Evolutionary conservation across 2,797 vertebrate species (phyloP).

Genomic region (Natrix natrix): DNA sequence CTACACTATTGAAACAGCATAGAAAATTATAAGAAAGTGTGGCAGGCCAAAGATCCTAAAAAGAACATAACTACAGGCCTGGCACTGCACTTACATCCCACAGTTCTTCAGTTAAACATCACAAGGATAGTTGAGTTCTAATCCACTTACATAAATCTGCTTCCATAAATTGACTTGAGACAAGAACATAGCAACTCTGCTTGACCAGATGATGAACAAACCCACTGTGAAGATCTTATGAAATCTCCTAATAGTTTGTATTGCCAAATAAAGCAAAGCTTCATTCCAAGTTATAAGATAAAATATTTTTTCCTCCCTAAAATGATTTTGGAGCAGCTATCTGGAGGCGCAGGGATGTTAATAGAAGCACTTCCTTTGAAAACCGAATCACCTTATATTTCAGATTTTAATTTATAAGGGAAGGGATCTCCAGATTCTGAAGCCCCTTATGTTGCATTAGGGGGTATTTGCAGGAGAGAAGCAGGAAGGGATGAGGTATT

Average conservation of each 20-base stretch:
- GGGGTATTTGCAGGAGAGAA: background rate
- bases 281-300: background rate
- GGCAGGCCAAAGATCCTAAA: no score
- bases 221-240: background rate
- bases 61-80: no score
- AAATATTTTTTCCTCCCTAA: background rate
- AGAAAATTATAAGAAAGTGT: no score
- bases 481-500: background rate
- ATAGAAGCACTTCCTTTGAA: background rate
- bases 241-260: background rate
- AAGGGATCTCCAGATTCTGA: background rate
- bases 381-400: background rate
- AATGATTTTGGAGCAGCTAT: background rate
- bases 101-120: background rate
- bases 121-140: background rate
- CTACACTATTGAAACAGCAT: no score
- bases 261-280: slow-evolving; percentile 6
- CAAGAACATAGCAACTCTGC: background rate
- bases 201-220: slow-evolving; percentile 9
- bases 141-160: background rate
- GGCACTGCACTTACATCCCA: background rate
- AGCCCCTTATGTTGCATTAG: background rate
- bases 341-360: background rate
- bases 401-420: background rate
- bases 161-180: slow-evolving; percentile 3